These are phyloP conservation scores for Drosophila suzukii DNA, from an alignment of 1,140 invertebrate species.

Conservation along the genomic window DNA sequence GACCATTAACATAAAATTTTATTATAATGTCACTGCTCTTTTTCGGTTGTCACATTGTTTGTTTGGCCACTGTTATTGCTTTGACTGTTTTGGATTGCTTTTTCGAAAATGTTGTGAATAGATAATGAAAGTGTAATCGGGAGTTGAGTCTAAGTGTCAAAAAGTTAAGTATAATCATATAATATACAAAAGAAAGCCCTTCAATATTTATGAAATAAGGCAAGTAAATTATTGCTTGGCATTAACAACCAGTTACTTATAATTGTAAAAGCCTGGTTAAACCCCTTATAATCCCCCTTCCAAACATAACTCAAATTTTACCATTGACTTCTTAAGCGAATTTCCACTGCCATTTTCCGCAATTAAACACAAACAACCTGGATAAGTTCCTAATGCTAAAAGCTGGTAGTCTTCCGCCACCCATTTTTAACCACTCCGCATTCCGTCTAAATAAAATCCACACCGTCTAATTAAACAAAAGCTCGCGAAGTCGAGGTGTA, in stretches of 20 bases:
- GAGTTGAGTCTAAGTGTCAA: not conserved
- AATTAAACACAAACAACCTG: slow-evolving; percentile 73
- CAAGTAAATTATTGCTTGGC: not conserved
- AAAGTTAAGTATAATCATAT: not conserved
- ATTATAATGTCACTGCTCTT: slow-evolving; percentile 67
- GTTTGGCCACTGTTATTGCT: slow-evolving; percentile 47
- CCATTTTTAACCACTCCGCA: slow-evolving; percentile 15
- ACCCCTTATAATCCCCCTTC: not conserved
- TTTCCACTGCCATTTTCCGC: slow-evolving; percentile 47
- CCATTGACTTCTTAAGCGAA: slow-evolving; percentile 16
- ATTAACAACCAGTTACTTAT: not conserved
- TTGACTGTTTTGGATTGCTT: slow-evolving; percentile 58
- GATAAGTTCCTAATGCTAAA: slow-evolving; percentile 44
- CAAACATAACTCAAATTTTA: not conserved
- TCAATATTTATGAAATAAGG: not conserved
- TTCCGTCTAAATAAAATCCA: slow-evolving; percentile 69
- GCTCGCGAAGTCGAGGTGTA: slow-evolving; percentile 76
- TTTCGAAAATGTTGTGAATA: slow-evolving; percentile 24
- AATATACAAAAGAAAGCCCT: not conserved
- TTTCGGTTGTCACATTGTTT: slow-evolving; percentile 39
- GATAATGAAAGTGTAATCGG: not conserved
- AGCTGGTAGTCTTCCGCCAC: slow-evolving; percentile 31
- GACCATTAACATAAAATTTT: slow-evolving; percentile 82
- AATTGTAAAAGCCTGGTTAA: slow-evolving; percentile 11
- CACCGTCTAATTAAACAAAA: slow-evolving; percentile 81